Percentiles rank a stretch among this genome's conserved stretches.
Conservation (phyloP, 2,113 vertebrate species). For the Trogon surrucura region DNA sequence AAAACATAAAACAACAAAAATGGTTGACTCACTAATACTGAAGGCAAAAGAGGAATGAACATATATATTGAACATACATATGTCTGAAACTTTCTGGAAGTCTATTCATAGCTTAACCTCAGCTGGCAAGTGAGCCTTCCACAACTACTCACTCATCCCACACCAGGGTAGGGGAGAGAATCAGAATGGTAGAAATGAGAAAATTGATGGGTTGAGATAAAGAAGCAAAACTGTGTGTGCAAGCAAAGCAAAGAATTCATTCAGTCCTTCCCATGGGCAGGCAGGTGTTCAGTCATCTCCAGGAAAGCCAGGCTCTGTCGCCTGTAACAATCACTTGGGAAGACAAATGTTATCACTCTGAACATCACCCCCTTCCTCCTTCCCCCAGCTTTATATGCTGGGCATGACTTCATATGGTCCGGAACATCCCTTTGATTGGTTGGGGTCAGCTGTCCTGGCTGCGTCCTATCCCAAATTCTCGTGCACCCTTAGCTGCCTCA, state of each 20-base stretch:
- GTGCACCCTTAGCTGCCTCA: not conserved
- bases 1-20: not conserved
- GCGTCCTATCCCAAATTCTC: not conserved
- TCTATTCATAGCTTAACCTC: not conserved
- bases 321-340: not conserved
- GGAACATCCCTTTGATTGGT: not conserved
- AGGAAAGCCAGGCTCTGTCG: not conserved
- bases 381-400: not conserved
- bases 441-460: not conserved
- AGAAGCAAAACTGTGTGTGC: not conserved
- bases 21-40: not conserved
- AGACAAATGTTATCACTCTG: not conserved
- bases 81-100: not conserved
- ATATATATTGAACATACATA: not conserved
- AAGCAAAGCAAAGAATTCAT: not conserved
- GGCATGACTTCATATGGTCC: not conserved
- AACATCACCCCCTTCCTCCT: rapidly evolving
- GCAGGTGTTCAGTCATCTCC: not conserved
- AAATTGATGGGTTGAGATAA: not conserved
- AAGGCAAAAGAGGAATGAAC: no score
- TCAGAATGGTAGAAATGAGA: not conserved
- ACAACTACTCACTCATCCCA: not conserved
- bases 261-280: not conserved
- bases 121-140: not conserved
- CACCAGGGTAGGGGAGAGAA: rapidly evolving